These are phyloP conservation scores for Archilochus colubris DNA, from an alignment of 2,113 vertebrate species.

Conservation along the genomic window DNA sequence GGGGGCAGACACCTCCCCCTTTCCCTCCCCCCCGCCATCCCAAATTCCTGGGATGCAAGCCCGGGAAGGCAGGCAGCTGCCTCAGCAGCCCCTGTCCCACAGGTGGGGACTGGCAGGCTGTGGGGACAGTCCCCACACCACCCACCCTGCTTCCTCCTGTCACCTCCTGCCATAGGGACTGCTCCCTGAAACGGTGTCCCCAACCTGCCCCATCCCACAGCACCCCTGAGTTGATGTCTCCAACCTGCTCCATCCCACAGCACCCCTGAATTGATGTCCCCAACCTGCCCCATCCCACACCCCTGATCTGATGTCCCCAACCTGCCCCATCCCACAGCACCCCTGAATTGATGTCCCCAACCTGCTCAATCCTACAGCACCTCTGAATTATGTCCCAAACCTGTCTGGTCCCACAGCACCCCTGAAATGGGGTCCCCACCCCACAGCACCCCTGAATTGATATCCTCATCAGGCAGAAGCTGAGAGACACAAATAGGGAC, in stretches of 20 bases:
- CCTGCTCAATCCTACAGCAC: fast-evolving
- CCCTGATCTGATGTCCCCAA: no score
- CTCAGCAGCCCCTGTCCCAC: neutral
- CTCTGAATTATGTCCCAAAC: neutral
- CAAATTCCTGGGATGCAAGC: slow-evolving; percentile 80
- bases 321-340: neutral
- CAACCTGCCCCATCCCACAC: fast-evolving
- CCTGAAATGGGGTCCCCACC: neutral
- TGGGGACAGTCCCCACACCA: neutral
- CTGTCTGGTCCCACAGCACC: fast-evolving
- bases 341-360: neutral
- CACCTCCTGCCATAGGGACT: neutral
- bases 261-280: fast-evolving
- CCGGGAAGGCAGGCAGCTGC: slow-evolving; percentile 77
- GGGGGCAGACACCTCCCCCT: slow-evolving; percentile 71
- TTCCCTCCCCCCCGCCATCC: neutral
- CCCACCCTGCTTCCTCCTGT: neutral
- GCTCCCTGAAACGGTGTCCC: neutral
- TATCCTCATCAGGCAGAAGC: neutral
- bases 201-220: fast-evolving
- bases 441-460: fast-evolving
- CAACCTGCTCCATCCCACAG: fast-evolving
- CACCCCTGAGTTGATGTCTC: neutral
- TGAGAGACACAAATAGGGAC: neutral
- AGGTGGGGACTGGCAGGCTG: neutral